Conservation (phyloP, 2,797 vertebrate genomes). For the Urocyon cinereoargenteus region DNA sequence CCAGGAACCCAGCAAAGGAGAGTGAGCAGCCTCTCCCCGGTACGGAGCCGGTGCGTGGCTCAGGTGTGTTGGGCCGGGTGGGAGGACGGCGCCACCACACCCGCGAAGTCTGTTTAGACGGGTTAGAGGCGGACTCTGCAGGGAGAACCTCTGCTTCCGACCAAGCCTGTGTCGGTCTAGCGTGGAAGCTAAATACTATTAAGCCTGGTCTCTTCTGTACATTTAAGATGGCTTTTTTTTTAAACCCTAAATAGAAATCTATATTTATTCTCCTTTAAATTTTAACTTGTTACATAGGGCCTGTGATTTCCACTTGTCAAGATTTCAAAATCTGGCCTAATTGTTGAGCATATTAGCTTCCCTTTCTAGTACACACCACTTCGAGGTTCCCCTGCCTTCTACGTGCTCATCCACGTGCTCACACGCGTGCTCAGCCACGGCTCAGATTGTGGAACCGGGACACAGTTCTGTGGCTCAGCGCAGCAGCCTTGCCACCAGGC, state of each 20-base stretch:
- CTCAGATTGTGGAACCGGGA: neutral
- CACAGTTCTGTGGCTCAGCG: neutral
- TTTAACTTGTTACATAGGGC: neutral
- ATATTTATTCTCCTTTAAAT: slow-evolving; percentile 18
- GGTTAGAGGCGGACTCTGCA: neutral
- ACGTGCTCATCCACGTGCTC: neutral
- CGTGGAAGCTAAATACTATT: too few species aligned
- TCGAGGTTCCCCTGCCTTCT: neutral
- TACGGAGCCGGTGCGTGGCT: accelerated
- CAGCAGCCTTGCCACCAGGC: neutral
- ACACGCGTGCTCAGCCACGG: accelerated
- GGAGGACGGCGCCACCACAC: too few species aligned
- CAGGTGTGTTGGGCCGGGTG: too few species aligned
- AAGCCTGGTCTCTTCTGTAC: neutral
- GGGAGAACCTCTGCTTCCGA: neutral
- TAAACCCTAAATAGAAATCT: slow-evolving; percentile 4
- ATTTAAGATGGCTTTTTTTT: neutral
- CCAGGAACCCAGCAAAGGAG: neutral
- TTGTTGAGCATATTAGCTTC: accelerated
- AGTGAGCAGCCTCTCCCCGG: neutral
- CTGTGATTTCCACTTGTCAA: neutral
- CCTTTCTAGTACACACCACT: neutral
- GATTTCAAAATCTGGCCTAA: neutral
- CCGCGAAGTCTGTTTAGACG: neutral
- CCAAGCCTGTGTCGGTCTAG: neutral